Conservation (phyloP, 2,888 invertebrate genomes). For the Drosophila percnosoma region DNA sequence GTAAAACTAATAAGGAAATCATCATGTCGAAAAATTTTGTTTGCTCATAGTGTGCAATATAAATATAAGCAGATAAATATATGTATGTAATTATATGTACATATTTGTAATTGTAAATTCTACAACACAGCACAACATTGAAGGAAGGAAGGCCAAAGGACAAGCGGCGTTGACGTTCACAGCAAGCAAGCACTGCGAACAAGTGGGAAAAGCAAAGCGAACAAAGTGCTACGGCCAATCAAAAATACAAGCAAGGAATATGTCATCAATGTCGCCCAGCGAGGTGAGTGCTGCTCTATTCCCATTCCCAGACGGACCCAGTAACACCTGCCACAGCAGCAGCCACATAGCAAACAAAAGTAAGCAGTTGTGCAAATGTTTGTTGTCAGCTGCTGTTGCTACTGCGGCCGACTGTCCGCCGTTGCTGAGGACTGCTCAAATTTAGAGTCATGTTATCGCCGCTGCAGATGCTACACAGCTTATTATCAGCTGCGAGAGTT, state of each 20-base stretch:
- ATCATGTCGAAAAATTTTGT: slow-evolving; percentile 2
- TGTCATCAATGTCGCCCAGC: slow-evolving; percentile 82
- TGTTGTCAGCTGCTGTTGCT: slow-evolving; percentile 35
- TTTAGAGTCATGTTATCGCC: slow-evolving; percentile 68
- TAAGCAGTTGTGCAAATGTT: slow-evolving; percentile 69
- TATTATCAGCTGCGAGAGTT: slow-evolving; percentile 8
- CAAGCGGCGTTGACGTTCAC: slow-evolving; percentile 14
- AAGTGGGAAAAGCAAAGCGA: slow-evolving; percentile 28
- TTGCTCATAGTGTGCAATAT: slow-evolving; percentile 10
- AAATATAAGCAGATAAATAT: not conserved
- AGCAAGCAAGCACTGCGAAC: slow-evolving; percentile 39
- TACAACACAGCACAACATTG: slow-evolving; percentile 19
- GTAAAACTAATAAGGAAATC: slow-evolving; percentile 11
- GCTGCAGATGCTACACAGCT: slow-evolving; percentile 30
- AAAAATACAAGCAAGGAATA: slow-evolving; percentile 49
- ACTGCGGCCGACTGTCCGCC: slow-evolving; percentile 11
- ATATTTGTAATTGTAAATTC: slow-evolving; percentile 37
- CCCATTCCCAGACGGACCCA: not conserved
- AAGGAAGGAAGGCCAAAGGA: slow-evolving; percentile 22
- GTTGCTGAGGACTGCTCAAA: slow-evolving; percentile 20
- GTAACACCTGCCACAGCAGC: not conserved
- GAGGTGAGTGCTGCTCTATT: slow-evolving; percentile 67
- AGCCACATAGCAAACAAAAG: not conserved
- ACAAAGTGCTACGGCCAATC: slow-evolving; percentile 46
- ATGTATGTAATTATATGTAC: not conserved